Conservation (phyloP, 2,113 vertebrate species). For the Podarcis muralis region DNA sequence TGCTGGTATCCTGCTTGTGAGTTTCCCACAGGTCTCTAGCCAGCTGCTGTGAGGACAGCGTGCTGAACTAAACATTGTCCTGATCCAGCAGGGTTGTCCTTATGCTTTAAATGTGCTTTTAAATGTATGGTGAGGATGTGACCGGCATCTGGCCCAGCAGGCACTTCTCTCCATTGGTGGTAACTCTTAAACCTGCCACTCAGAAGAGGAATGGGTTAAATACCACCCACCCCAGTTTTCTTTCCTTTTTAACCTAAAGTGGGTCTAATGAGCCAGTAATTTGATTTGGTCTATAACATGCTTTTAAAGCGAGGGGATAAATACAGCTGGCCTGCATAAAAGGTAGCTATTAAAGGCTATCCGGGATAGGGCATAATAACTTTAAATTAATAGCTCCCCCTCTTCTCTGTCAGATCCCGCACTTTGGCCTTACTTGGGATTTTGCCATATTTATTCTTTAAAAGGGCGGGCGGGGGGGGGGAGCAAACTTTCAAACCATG, state of each 20-base stretch:
- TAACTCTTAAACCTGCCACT: neutral
- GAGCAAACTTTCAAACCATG: constrained; percentile 41
- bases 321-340: constrained; percentile 60
- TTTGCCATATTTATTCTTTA: neutral
- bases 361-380: constrained; percentile 55
- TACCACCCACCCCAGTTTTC: neutral
- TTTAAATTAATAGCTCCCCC: constrained; percentile 71
- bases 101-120: no score
- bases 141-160: neutral
- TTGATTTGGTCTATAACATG: constrained; percentile 64
- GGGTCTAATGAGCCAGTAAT: constrained; percentile 50
- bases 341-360: constrained; percentile 60
- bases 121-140: no score
- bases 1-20: no score
- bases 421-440: constrained; percentile 46
- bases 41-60: no score
- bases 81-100: no score
- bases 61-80: no score
- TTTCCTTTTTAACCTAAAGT: constrained; percentile 31
- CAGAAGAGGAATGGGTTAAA: constrained; percentile 41
- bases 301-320: constrained; percentile 76
- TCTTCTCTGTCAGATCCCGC: constrained; percentile 28
- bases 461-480: no score
- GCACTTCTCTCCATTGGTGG: neutral
- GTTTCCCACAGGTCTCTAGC: no score